These are phyloP conservation scores for Hedychridium roseum DNA, from an alignment of 2,888 invertebrate species.

Conservation along the genomic window DNA sequence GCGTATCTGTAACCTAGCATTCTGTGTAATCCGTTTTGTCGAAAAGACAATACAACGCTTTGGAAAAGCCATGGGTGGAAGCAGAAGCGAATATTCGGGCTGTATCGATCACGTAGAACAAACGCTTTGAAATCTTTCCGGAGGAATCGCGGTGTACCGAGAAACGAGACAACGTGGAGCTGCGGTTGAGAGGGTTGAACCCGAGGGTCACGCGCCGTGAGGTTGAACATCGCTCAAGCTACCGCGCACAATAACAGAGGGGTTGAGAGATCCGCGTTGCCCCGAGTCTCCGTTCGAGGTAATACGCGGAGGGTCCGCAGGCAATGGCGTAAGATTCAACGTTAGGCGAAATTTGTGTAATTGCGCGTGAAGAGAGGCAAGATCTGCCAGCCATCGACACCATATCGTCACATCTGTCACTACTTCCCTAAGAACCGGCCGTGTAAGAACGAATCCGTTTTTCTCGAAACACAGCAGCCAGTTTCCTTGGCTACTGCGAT, in stretches of 20 bases:
- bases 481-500: no score
- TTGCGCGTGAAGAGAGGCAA: no score
- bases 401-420: no score
- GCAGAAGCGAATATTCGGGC: constrained; percentile 19
- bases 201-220: constrained; percentile 37
- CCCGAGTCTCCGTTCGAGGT: constrained; percentile 13
- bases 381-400: no score
- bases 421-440: no score
- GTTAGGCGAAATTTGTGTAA: no score
- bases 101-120: constrained; percentile 23
- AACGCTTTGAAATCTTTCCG: constrained; percentile 17
- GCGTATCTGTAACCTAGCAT: no score
- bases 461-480: no score
- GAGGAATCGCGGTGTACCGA: constrained; percentile 21
- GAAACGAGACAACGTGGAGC: constrained; percentile 30
- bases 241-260: constrained; percentile 23
- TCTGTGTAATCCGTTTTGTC: no score
- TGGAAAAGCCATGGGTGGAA: no score
- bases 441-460: no score
- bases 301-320: constrained; percentile 10
- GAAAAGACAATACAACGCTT: no score
- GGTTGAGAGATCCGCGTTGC: constrained; percentile 22
- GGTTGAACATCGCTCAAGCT: constrained; percentile 47
- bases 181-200: constrained; percentile 44
- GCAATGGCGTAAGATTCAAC: constrained; percentile 24